Percentiles rank a stretch among this genome's conserved stretches.
phyloP scores from a whole-genome alignment of 2,888 invertebrate species.

The Cordilura impudica region DNA sequence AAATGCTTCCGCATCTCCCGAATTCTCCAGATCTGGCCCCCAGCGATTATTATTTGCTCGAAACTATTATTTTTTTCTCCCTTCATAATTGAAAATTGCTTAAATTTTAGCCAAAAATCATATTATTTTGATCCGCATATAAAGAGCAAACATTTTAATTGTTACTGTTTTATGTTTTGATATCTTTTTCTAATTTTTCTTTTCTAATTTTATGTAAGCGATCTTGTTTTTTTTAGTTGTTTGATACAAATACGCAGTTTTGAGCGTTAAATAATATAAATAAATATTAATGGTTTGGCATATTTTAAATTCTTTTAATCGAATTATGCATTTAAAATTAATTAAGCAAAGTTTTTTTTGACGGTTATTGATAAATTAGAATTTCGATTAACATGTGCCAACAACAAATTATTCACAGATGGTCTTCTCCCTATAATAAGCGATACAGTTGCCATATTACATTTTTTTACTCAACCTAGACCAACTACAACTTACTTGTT shows the following conservation, averaged over 20 bases:
- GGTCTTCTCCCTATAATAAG: too few species aligned
- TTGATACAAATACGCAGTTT: background rate
- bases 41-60: too few species aligned
- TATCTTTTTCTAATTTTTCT: background rate
- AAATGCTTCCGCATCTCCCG: too few species aligned
- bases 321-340: constrained; percentile 2
- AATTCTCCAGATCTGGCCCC: too few species aligned
- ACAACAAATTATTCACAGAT: too few species aligned
- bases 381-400: background rate
- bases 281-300: background rate
- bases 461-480: too few species aligned
- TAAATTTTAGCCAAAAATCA: too few species aligned
- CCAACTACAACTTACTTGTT: too few species aligned
- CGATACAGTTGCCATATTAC: too few species aligned
- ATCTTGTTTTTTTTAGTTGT: constrained; percentile 39
- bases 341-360: background rate
- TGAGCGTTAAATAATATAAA: background rate
- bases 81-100: too few species aligned
- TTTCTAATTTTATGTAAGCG: constrained; percentile 8
- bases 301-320: background rate
- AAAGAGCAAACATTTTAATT: background rate
- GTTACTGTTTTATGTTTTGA: background rate
- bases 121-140: too few species aligned
- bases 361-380: background rate
- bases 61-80: too few species aligned